A percentile compares a stretch with the other conserved stretches of the same genome.
These are phyloP conservation scores for Pseudotriccus pelzelni DNA, from an alignment of 2,797 vertebrate genomes.

Conservation along the genomic window DNA sequence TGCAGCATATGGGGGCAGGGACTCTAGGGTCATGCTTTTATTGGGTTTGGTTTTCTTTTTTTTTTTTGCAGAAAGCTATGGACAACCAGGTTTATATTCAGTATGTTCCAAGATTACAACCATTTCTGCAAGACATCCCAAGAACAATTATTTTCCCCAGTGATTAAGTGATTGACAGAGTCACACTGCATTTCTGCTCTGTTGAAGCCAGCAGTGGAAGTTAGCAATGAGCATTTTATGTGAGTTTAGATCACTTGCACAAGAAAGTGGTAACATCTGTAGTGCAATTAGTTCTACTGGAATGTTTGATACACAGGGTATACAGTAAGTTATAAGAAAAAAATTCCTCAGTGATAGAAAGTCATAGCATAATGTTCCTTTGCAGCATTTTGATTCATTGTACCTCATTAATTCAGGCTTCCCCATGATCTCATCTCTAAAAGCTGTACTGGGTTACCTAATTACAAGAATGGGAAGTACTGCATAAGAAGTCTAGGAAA, in stretches of 20 bases:
- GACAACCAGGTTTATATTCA: background rate
- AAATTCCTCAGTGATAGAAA: background rate
- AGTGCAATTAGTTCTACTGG: background rate
- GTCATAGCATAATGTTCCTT: background rate
- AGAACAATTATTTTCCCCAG: background rate
- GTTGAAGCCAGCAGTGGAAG: background rate
- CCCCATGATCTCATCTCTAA: background rate
- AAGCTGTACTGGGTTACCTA: background rate
- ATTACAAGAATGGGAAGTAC: background rate
- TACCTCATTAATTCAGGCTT: background rate
- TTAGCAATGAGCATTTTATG: rapidly evolving
- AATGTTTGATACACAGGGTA: background rate
- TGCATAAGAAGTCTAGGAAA: background rate
- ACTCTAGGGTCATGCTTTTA: background rate
- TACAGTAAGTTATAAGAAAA: background rate
- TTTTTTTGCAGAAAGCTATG: background rate
- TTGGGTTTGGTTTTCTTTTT: background rate
- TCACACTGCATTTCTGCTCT: background rate
- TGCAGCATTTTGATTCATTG: background rate
- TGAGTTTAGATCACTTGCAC: background rate
- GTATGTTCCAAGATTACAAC: background rate
- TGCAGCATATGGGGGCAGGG: background rate
- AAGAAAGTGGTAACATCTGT: background rate
- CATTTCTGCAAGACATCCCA: background rate
- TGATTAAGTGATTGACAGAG: background rate